Evolutionary conservation across 2,888 invertebrate genomes (phyloP).

Genomic region (Cosmorhoe ocellata): DNA sequence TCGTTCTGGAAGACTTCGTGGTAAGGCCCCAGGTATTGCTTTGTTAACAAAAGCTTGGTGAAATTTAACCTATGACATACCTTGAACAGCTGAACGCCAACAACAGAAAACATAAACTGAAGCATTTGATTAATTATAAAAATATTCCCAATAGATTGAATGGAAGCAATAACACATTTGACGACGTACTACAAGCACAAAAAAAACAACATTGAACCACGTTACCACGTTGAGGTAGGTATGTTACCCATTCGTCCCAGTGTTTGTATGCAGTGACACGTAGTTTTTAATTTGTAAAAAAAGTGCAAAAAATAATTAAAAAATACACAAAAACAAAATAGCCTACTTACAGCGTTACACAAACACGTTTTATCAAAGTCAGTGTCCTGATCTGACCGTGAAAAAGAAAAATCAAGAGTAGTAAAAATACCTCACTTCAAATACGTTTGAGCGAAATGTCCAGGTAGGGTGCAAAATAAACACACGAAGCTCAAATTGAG

Average conservation of each 20-base stretch:
- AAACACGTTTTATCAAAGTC: constrained; percentile 46
- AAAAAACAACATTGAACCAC: constrained; percentile 45
- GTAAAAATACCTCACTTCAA: constrained; percentile 70
- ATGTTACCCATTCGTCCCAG: constrained; percentile 62
- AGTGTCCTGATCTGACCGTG: constrained; percentile 67
- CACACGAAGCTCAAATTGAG: constrained; percentile 71
- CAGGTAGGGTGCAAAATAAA: constrained; percentile 80
- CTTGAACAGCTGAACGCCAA: constrained; percentile 99
- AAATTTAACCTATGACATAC: no score
- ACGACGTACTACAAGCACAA: constrained; percentile 93
- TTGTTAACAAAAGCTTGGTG: no score
- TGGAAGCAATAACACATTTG: constrained; percentile 99
- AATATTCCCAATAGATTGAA: constrained; percentile 99
- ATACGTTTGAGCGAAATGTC: constrained; percentile 70
- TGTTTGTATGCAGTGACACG: constrained; percentile 56
- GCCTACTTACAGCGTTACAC: constrained; percentile 65
- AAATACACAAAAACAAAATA: constrained; percentile 35
- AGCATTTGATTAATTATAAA: constrained; percentile 99
- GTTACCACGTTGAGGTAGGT: constrained; percentile 57
- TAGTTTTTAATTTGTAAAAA: constrained; percentile 52
- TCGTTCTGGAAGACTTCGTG: no score
- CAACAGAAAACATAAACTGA: constrained; percentile 99
- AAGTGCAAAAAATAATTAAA: constrained; percentile 52
- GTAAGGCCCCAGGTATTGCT: no score
- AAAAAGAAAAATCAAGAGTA: constrained; percentile 48